Conservation (phyloP, 2,797 vertebrate species). For the Nannoperca obscura region DNA sequence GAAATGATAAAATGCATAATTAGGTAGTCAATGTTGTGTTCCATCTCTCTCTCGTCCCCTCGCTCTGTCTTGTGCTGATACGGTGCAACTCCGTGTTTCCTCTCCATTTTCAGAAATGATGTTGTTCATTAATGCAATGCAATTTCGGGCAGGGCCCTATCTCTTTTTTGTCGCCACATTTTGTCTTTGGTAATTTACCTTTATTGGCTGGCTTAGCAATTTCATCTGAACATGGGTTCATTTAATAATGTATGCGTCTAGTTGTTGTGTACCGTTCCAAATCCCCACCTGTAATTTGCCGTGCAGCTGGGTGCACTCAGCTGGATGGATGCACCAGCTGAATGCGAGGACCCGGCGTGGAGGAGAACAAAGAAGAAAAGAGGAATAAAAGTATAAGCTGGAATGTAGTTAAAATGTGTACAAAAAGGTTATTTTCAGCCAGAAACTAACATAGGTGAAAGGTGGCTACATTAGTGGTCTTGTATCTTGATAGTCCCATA, state of each 20-base stretch:
- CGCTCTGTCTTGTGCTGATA: constrained; percentile 72
- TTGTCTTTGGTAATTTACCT: constrained; percentile 81
- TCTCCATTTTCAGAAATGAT: constrained; percentile 79
- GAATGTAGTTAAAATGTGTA: not conserved
- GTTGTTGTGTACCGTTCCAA: constrained; percentile 54
- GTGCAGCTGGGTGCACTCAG: constrained; percentile 67
- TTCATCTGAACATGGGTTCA: constrained; percentile 76
- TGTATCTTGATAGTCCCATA: not conserved
- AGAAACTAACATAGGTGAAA: not conserved
- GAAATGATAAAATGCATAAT: constrained; percentile 87
- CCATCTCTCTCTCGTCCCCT: constrained; percentile 53
- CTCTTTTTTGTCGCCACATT: constrained; percentile 47
- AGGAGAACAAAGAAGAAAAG: not conserved
- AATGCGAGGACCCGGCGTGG: constrained; percentile 28
- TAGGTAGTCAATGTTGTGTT: constrained; percentile 84
- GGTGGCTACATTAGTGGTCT: not conserved
- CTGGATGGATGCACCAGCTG: constrained; percentile 60
- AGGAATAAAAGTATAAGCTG: not conserved
- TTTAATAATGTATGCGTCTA: constrained; percentile 80
- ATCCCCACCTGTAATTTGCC: constrained; percentile 75
- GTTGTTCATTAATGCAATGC: constrained; percentile 79
- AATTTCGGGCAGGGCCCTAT: constrained; percentile 58
- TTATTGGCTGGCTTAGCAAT: constrained; percentile 81
- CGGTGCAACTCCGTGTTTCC: constrained; percentile 71
- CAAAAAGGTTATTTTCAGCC: not conserved